These are phyloP conservation scores for Phocoena phocoena DNA, from an alignment of 2,113 vertebrate genomes.

Conservation along the genomic window DNA sequence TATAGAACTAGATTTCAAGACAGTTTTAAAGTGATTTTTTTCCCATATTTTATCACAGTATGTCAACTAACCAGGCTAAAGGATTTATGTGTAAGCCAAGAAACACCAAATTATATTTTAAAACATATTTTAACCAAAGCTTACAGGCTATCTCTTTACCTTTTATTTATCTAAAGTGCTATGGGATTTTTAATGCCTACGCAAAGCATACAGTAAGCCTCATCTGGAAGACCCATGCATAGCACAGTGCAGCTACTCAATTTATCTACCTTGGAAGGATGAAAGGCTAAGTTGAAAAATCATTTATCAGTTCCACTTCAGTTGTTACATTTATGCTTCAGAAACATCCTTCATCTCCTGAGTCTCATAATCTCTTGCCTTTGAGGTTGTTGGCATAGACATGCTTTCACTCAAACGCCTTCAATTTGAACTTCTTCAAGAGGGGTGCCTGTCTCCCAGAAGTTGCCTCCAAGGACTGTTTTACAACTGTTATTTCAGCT, in stretches of 20 bases:
- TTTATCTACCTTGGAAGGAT: slow-evolving; percentile 78
- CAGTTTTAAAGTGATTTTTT: slow-evolving; percentile 35
- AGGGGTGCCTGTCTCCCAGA: slow-evolving; percentile 60
- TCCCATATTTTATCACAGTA: slow-evolving; percentile 27
- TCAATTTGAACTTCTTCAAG: slow-evolving; percentile 76
- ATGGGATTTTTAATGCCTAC: slow-evolving; percentile 57
- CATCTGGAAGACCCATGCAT: slow-evolving; percentile 57
- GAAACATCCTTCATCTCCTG: slow-evolving; percentile 76
- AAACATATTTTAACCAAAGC: slow-evolving; percentile 56
- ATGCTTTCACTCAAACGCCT: slow-evolving; percentile 71
- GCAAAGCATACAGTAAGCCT: slow-evolving; percentile 45
- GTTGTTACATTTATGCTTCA: slow-evolving; percentile 77
- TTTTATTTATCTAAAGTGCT: slow-evolving; percentile 72
- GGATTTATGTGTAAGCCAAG: slow-evolving; percentile 44
- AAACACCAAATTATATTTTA: slow-evolving; percentile 52
- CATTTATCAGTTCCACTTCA: slow-evolving; percentile 80
- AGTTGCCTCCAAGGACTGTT: slow-evolving; percentile 63
- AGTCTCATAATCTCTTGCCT: slow-evolving; percentile 78
- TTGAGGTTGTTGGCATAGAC: slow-evolving; percentile 78
- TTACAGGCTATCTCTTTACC: slow-evolving; percentile 50
- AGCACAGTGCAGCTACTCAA: slow-evolving; percentile 62
- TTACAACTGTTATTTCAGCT: slow-evolving; percentile 61
- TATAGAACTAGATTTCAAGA: slow-evolving; percentile 50
- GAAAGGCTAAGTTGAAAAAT: slow-evolving; percentile 79
- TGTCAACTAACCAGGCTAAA: slow-evolving; percentile 45